Base-by-base conservation (phyloP, 2,888 invertebrate genomes). In the Plebejus melissa region DNA sequence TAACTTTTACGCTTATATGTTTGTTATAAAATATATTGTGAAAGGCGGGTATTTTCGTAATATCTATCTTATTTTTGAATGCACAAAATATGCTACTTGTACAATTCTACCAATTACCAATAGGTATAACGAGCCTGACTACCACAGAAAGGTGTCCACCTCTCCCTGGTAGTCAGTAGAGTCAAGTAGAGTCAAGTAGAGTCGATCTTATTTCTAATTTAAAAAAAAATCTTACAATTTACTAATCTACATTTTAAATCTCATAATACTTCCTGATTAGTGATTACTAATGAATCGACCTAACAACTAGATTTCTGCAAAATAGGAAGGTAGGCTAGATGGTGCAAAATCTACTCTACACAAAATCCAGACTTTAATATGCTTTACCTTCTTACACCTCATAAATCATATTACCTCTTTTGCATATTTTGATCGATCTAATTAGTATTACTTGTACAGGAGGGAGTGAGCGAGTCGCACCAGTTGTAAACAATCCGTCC, bases 401-500 rank as follows among this genome's bases (percentile, higher is more conserved):
- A 36, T 22, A 22, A 22, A 22, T 22, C 22, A 22, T 32, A 65
- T 13, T 65, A 65, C 65, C 11, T 28, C 65, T 65, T 13, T 60
- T 65, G 32, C 65, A 65, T 36, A 70, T 38, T n/a, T 69, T 69
- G 28, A 54, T 22, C 54, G 54, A 65, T 65, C 32, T 74, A 50
- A 50, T 60, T 60, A 74, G 65, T 36, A 38, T 69, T 13, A 50
- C 54, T 69, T 69, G 38, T 36, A n/a, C 11, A 75, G 38, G 70
- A 38, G 75, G 69, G 75, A 75, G 69, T 69, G 54, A 38, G 69
- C 41, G 16, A 16, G 71, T 22, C 57, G 28, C 58, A 41, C 38
- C 75, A 75, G 75, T 75, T 75, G 38, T 41, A 54, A 57, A 16
- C 38, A 75, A 75, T 41, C 75, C 71, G 75, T 71, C 75, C 75